Base-by-base conservation (phyloP, 1,140 invertebrate species). In the Harlomillsia oculata region DNA sequence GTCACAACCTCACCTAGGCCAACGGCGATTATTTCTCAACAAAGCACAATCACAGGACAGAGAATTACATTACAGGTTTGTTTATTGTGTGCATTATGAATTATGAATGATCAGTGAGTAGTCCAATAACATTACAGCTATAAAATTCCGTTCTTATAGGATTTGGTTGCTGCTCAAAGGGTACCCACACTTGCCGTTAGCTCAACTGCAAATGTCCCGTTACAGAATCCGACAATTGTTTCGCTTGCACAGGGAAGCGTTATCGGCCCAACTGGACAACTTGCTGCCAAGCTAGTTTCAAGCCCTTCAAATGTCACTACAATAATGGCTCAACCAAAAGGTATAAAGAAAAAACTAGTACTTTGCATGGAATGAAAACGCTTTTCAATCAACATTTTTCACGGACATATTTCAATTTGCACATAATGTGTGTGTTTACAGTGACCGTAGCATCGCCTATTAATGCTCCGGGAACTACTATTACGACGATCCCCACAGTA, bases 221-320 rank as follows among this genome's bases (percentile, higher is more conserved):
- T 44, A 16, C 53, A 55, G 11, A 46, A 30, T 34, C 51, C 53
- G 0, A 46, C 53, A 6, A 45, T 55, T 37, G 53, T 55, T 1
- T 44, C 53, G 3, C 13, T 44, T 6, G 36, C 53, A 16, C 53
- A 40, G 14, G 43, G 26, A 25, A 46, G 28, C 18, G 25, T 55
- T 6, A 43, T 53, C 5, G 53, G 53, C 45, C 16, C 53, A 13
- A 32, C 28, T 1, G 28, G 34, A 9, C 28, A 32, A 32, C 20
- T 48, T 1, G 4, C 29, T 18, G 29, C 43, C 8, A 48, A 48
- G 34, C 23, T 48, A 5, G 29, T 48, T 2, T 20, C 28, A 32
- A 32, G 28, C n/a, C 45, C 21, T 21, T 14, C n/a, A 8, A 26
- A 26, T 26, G 43, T 45, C 5, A 23, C 45, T 2, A 32, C 45